Percentiles rank a stretch among this genome's conserved stretches.
Evolutionary conservation across 2,113 vertebrate genomes (phyloP).

Genomic region (Caracal caracal): DNA sequence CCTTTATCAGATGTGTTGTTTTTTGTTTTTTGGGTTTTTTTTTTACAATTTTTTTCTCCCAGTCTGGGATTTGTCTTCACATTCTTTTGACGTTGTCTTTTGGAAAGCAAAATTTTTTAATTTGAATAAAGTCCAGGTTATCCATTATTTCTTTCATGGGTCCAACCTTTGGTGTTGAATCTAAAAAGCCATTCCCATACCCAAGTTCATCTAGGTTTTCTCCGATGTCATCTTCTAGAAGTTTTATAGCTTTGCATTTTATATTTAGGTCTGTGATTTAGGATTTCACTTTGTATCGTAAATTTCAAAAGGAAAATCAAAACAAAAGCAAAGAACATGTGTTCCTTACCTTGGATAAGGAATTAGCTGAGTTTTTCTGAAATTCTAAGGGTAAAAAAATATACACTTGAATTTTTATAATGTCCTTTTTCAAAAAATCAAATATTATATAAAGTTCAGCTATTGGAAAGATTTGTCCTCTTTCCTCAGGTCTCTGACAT

Average conservation of each 20-base stretch:
- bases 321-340: background rate
- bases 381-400: background rate
- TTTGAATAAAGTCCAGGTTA: background rate
- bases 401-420: background rate
- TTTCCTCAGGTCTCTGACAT: background rate
- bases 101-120: background rate
- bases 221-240: background rate
- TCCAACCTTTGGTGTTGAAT: background rate
- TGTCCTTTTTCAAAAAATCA: background rate
- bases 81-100: background rate
- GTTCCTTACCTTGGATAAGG: background rate
- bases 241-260: background rate
- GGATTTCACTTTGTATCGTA: background rate
- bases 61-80: background rate
- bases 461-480: background rate
- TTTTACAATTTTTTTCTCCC: background rate
- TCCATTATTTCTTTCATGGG: background rate
- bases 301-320: slow-evolving; percentile 10
- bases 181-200: background rate
- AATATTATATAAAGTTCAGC: background rate
- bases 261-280: background rate
- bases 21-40: no score
- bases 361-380: background rate
- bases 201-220: background rate
- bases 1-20: background rate